These are phyloP conservation scores for Phalacrocorax aristotelis DNA, from an alignment of 2,113 vertebrate genomes.

Conservation along the genomic window DNA sequence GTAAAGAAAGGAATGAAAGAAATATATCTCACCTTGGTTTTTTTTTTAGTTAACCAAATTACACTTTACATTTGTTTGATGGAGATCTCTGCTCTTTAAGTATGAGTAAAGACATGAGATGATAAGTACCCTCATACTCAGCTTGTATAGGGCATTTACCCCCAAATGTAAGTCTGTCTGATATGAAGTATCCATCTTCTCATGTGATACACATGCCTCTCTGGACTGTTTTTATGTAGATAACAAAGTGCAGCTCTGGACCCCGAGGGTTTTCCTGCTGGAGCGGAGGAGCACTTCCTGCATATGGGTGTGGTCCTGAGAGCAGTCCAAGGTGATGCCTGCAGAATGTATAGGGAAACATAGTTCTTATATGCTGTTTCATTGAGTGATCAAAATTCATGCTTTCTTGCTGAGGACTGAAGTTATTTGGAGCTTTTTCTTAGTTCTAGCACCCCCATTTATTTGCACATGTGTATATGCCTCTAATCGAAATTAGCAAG, in stretches of 20 bases:
- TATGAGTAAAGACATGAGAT: neutral
- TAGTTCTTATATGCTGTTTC: neutral
- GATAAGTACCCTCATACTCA: neutral
- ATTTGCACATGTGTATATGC: neutral
- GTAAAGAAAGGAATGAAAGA: neutral
- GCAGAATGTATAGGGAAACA: neutral
- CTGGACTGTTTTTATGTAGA: neutral
- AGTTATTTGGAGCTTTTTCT: neutral
- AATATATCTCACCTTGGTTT: neutral
- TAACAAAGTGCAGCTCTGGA: neutral
- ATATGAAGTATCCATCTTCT: neutral
- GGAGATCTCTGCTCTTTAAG: neutral
- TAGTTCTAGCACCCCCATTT: neutral
- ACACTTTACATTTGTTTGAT: neutral
- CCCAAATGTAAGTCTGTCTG: neutral
- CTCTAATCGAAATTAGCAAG: neutral
- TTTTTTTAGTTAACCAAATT: neutral
- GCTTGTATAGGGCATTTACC: neutral
- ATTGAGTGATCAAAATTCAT: neutral
- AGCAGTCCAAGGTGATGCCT: neutral
- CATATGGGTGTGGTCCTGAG: rapidly evolving
- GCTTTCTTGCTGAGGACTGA: neutral
- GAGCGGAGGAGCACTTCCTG: neutral
- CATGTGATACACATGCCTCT: neutral
- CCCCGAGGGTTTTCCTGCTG: neutral